These are phyloP conservation scores for Scaptodrosophila lebanonensis DNA, from an alignment of 1,140 invertebrate species.

Conservation along the genomic window DNA sequence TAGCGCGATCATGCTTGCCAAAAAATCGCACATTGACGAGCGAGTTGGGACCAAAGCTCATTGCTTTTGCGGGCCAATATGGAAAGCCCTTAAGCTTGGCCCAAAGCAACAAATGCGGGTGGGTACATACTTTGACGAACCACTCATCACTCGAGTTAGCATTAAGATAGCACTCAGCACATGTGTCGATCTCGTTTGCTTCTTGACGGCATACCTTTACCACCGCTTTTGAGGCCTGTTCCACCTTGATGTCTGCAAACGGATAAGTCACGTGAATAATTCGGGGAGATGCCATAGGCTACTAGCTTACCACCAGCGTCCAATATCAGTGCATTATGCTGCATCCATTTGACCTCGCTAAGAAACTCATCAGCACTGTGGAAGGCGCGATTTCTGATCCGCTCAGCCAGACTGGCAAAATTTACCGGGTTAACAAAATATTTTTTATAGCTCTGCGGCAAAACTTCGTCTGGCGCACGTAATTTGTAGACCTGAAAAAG, in stretches of 20 bases:
- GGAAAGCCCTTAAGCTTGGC: slow-evolving; percentile 96
- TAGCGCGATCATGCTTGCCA: slow-evolving; percentile 94
- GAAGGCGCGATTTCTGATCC: slow-evolving; percentile 88
- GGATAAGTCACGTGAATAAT: slow-evolving; percentile 79
- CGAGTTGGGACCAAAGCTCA: slow-evolving; percentile 84
- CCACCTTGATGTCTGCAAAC: slow-evolving; percentile 80
- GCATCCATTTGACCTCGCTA: slow-evolving; percentile 93
- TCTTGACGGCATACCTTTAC: slow-evolving; percentile 91
- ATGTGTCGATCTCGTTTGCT: slow-evolving; percentile 94
- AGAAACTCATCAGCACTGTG: slow-evolving; percentile 93
- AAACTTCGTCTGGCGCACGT: slow-evolving; percentile 49
- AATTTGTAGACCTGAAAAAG: slow-evolving; percentile 40
- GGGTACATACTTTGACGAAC: slow-evolving; percentile 93
- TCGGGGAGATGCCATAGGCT: neutral
- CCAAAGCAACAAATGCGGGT: slow-evolving; percentile 93
- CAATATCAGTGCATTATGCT: slow-evolving; percentile 91
- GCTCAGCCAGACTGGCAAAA: slow-evolving; percentile 85
- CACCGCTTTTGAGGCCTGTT: slow-evolving; percentile 82
- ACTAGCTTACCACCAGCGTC: slow-evolving; percentile 88
- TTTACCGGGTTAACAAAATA: slow-evolving; percentile 92
- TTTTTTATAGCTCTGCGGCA: slow-evolving; percentile 77
- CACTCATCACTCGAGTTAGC: slow-evolving; percentile 88
- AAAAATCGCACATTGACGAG: slow-evolving; percentile 95
- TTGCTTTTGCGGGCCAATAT: slow-evolving; percentile 95
- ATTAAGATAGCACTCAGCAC: slow-evolving; percentile 92